Conservation (phyloP, 1,140 invertebrate genomes). For the Leptopilina boulardi region DNA sequence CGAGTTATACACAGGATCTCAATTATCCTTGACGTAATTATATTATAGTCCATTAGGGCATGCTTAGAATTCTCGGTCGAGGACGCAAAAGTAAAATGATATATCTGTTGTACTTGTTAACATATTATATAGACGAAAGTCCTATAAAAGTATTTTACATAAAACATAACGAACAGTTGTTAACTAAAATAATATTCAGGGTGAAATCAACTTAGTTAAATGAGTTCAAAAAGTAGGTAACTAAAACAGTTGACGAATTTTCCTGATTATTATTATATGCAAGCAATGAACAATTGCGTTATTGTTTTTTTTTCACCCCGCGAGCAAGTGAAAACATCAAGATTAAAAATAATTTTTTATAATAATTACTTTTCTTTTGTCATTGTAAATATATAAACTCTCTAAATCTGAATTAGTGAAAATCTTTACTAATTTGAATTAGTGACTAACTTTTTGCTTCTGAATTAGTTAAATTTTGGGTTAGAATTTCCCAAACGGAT, state of each 20-base stretch:
- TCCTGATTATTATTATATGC: background rate
- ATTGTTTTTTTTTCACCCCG: background rate
- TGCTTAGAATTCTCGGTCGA: constrained; percentile 35
- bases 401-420: too few relatives aligned
- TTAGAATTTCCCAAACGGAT: too few relatives aligned
- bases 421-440: too few relatives aligned
- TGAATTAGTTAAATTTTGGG: too few relatives aligned
- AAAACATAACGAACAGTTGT: background rate
- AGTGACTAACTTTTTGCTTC: too few relatives aligned
- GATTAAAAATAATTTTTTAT: background rate
- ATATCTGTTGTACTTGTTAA: background rate
- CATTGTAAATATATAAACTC: too few relatives aligned
- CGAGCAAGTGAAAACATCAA: background rate
- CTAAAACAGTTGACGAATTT: background rate
- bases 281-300: background rate
- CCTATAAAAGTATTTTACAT: background rate
- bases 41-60: constrained; percentile 28
- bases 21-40: constrained; percentile 39
- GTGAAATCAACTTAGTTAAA: background rate
- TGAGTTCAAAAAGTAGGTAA: background rate
- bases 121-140: background rate
- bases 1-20: constrained; percentile 34
- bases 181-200: too few relatives aligned
- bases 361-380: too few relatives aligned
- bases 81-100: constrained; percentile 22